Evolutionary conservation across 1,140 invertebrate genomes (phyloP).

Genomic region (Lepidurus packardi): DNA sequence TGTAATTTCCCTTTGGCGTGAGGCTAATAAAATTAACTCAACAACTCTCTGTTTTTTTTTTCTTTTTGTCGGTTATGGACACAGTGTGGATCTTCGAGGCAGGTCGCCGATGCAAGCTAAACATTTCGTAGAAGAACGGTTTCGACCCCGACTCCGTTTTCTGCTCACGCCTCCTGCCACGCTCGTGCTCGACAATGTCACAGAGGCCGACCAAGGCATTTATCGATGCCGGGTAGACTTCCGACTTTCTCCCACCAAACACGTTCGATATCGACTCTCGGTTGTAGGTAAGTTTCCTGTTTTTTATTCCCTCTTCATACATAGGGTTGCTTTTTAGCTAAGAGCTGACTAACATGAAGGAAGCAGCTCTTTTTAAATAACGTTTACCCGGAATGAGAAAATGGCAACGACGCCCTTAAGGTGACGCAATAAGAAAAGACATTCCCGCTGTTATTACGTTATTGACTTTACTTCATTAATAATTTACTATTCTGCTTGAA

Average conservation of each 20-base stretch:
- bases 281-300: constrained; percentile 31
- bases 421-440: too few species aligned
- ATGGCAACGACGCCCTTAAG: too few species aligned
- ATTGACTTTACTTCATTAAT: too few species aligned
- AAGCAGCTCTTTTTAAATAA: too few species aligned
- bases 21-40: too few species aligned
- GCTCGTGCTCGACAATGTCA: constrained; percentile 71
- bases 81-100: constrained; percentile 68
- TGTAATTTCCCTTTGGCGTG: too few species aligned
- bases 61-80: constrained; percentile 41
- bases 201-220: constrained; percentile 71
- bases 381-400: too few species aligned
- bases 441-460: too few species aligned
- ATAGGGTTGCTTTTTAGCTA: not conserved
- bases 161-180: constrained; percentile 61
- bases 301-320: not conserved
- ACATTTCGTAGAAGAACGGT: constrained; percentile 66
- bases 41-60: not conserved
- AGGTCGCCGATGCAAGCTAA: constrained; percentile 52
- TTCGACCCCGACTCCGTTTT: constrained; percentile 67
- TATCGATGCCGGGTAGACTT: constrained; percentile 33
- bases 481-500: too few species aligned
- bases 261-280: constrained; percentile 33
- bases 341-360: not conserved
- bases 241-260: constrained; percentile 30